Conservation (phyloP, 2,113 vertebrate genomes). For the Psettodes erumei region DNA sequence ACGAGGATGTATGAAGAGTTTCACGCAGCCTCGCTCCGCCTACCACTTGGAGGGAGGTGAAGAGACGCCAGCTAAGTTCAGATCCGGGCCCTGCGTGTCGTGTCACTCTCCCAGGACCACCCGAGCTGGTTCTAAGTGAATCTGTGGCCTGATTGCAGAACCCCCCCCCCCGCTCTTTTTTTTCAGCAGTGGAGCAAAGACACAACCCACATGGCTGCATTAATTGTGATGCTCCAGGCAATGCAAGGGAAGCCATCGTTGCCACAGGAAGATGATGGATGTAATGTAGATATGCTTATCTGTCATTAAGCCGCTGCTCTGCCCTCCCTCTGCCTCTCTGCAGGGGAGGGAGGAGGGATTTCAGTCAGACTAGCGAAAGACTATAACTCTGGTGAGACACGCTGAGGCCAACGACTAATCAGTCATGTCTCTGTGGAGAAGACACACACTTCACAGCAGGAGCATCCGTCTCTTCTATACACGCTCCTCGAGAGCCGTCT, state of each 20-base stretch:
- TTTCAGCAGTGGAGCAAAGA: slow-evolving; percentile 42
- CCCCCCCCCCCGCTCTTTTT: slow-evolving; percentile 12
- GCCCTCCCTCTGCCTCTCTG: slow-evolving; percentile 47
- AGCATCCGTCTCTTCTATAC: slow-evolving; percentile 38
- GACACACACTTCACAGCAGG: slow-evolving; percentile 48
- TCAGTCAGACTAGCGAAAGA: slow-evolving; percentile 59
- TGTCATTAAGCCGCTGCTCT: slow-evolving; percentile 64
- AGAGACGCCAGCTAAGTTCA: background rate
- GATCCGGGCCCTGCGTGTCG: background rate
- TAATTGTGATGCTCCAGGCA: slow-evolving; percentile 37
- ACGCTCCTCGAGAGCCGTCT: background rate
- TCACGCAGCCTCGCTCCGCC: background rate
- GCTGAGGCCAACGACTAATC: slow-evolving; percentile 62
- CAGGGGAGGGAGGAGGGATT: slow-evolving; percentile 38
- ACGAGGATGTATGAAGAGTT: background rate
- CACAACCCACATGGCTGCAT: slow-evolving; percentile 47
- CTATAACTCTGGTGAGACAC: slow-evolving; percentile 46
- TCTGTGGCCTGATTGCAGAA: slow-evolving; percentile 50
- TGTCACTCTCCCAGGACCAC: slow-evolving; percentile 49
- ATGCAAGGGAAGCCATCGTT: slow-evolving; percentile 53
- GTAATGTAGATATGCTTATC: slow-evolving; percentile 67
- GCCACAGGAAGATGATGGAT: slow-evolving; percentile 58
- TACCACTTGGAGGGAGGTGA: slow-evolving; percentile 9
- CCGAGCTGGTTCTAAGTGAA: slow-evolving; percentile 64
- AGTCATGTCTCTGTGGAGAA: slow-evolving; percentile 56